Evolutionary conservation across 1,140 invertebrate genomes (phyloP), one percentile per base, ranked within the genome.

Genomic region (Neodiprion lecontei): DNA sequence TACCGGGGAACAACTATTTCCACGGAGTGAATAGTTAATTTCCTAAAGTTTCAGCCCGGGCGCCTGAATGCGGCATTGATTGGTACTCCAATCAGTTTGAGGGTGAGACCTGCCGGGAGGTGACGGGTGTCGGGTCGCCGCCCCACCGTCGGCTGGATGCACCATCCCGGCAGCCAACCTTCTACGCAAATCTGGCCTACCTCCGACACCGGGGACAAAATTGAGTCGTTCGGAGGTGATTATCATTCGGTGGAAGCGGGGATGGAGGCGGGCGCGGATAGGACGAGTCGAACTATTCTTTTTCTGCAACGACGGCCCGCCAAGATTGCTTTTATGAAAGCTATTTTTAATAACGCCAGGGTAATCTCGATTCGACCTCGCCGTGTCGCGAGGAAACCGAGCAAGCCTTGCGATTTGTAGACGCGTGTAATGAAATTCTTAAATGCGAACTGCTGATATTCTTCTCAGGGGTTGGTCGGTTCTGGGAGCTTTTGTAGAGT

Each of bases 1-100:
- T 17, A 17, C 11, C 81, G 28, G 5, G 28, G 81, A 86, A 87
- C 86, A 87, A 87, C 85, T 84, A 84, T 88, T 86, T 86, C 84
- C 83, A 83, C 81, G 76, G 79, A 85, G 81, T 87, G 86, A 88
- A 88, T 88, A 84, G 85, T 87, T 87, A 88, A 88, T 87, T 87
- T 88, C 87, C 86, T 86, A 87, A 87, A 88, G 86, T 87, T 88
- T 87, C 84, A 84, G 83, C 81, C 78, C 78, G 78, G 81, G 79
- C 83, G 82, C 78, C 82, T 88, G 85, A 87, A 87, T 87, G 85
- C 82, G 79, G 79, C 85, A 87, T 88, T 87, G 86, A 88, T 88
- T 88, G 87, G 85, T 88, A 86, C 86, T 88, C 84, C 85, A 87
- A 88, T 88, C 85, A 87, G 83, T 83, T 83, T 79, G 78, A 83